Conservation (phyloP, 2,888 invertebrate species). For the Pandemis heparana region DNA sequence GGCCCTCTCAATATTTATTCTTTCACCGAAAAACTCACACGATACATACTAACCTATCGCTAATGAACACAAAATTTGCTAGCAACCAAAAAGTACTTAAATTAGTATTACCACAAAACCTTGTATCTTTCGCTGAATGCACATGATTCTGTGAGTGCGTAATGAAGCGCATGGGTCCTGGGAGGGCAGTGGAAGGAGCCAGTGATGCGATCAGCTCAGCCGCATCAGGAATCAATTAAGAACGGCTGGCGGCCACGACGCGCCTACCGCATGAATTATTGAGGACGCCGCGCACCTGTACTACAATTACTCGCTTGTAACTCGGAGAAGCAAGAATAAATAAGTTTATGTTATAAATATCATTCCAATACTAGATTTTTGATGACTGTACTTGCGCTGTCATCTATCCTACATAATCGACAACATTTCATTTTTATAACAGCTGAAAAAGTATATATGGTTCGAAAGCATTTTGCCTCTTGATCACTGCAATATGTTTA, state of each 20-base stretch:
- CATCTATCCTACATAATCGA: no score
- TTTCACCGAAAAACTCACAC: no score
- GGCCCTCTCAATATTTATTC: no score
- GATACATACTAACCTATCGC: no score
- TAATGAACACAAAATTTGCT: no score
- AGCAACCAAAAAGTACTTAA: no score
- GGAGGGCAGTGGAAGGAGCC: conserved; percentile 72
- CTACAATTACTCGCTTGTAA: conserved; percentile 55
- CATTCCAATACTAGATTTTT: no score
- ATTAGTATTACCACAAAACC: background rate
- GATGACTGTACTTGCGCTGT: no score
- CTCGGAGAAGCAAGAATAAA: conserved; percentile 52
- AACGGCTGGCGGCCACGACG: conserved; percentile 80
- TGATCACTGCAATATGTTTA: no score
- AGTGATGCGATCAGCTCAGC: conserved; percentile 81
- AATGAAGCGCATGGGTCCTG: conserved; percentile 79
- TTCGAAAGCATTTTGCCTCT: no score
- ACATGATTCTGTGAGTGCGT: conserved; percentile 71
- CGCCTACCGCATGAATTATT: conserved; percentile 84
- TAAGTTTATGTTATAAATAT: background rate
- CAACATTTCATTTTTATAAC: no score
- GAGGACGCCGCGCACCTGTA: conserved; percentile 68
- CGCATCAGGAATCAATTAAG: conserved; percentile 85
- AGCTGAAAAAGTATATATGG: no score
- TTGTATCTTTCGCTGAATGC: conserved; percentile 43